Conservation (phyloP, 2,888 invertebrate species). For the Andrena flavipes region DNA sequence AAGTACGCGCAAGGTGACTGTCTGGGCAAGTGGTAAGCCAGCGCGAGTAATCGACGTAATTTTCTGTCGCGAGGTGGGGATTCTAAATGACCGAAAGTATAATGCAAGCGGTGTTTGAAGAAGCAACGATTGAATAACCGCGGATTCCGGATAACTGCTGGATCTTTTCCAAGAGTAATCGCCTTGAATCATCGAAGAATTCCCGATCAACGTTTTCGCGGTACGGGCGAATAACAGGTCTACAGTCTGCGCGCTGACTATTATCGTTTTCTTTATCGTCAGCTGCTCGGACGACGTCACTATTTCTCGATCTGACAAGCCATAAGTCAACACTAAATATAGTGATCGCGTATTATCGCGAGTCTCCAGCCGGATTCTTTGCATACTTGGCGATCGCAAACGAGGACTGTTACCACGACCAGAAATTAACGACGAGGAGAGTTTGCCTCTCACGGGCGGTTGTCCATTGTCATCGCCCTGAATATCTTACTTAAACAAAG, state of each 20-base stretch:
- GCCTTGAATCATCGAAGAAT: slow-evolving; percentile 66
- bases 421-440: slow-evolving; percentile 25
- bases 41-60: not conserved
- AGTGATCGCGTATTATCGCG: slow-evolving; percentile 65
- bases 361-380: slow-evolving; percentile 45
- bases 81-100: not conserved
- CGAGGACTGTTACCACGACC: slow-evolving; percentile 12
- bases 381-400: slow-evolving; percentile 43
- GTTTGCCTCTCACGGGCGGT: not conserved
- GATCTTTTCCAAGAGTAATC: slow-evolving; percentile 5
- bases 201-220: slow-evolving; percentile 8
- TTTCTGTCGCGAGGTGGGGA: not conserved
- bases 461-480: not conserved
- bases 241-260: slow-evolving; percentile 12
- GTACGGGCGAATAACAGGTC: slow-evolving; percentile 22
- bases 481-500: not conserved
- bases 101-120: not conserved
- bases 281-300: slow-evolving; percentile 61
- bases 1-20: not conserved
- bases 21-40: not conserved
- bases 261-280: slow-evolving; percentile 60
- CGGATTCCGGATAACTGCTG: slow-evolving; percentile 26
- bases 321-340: slow-evolving; percentile 72
- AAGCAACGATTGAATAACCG: slow-evolving; percentile 22
- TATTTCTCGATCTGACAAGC: slow-evolving; percentile 52